These are phyloP conservation scores for Pelvicachromis taeniatus DNA, from an alignment of 2,113 vertebrate genomes.

Conservation along the genomic window DNA sequence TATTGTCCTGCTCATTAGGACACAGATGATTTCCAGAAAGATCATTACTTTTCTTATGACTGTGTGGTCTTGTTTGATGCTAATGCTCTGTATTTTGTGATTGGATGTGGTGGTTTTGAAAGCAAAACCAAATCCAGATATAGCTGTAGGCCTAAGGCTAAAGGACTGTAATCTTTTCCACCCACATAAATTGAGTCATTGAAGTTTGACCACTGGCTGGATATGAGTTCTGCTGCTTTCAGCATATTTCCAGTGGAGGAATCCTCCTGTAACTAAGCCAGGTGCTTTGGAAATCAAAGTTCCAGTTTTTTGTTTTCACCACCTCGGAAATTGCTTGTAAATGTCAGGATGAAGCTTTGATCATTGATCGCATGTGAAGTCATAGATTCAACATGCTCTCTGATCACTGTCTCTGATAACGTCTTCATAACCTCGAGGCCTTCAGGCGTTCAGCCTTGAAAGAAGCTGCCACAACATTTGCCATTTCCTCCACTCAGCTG, in stretches of 20 bases:
- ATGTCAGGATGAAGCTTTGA: conserved; percentile 44
- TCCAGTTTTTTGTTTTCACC: neutral
- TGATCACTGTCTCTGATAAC: neutral
- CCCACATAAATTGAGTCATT: conserved; percentile 60
- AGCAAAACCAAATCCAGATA: conserved; percentile 51
- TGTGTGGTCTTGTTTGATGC: conserved; percentile 56
- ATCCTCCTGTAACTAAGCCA: conserved; percentile 11
- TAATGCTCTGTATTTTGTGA: conserved; percentile 50
- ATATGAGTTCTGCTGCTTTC: conserved; percentile 22
- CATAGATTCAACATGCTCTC: neutral
- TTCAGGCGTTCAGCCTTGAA: neutral
- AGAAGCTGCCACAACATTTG: neutral
- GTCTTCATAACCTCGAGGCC: neutral
- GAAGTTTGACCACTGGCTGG: conserved; percentile 45
- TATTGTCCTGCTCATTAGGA: neutral
- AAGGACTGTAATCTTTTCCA: conserved; percentile 48
- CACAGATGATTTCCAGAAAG: conserved; percentile 19
- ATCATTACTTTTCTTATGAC: conserved; percentile 6
- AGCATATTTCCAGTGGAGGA: conserved; percentile 3
- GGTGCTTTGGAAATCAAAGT: conserved; percentile 33
- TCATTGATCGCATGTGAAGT: neutral
- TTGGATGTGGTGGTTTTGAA: conserved; percentile 52
- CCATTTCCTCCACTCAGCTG: neutral
- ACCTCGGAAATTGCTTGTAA: conserved; percentile 1
- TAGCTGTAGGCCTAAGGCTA: conserved; percentile 7